Evolutionary conservation across 2,113 vertebrate species (phyloP).

Genomic region (Haemorhous mexicanus): DNA sequence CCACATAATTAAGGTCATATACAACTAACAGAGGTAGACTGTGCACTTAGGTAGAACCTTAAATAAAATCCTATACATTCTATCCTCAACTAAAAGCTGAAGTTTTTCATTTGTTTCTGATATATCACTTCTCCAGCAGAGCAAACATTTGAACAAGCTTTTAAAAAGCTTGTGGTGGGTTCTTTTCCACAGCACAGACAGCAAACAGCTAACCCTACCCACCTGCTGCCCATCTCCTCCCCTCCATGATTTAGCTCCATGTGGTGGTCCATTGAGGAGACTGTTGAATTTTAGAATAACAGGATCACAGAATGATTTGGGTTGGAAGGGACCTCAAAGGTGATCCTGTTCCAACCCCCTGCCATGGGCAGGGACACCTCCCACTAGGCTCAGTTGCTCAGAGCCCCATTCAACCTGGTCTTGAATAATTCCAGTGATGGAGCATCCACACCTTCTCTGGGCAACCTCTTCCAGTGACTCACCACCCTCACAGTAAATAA

Average conservation of each 20-base stretch:
- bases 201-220: background rate
- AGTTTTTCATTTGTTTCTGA: background rate
- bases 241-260: rapidly evolving
- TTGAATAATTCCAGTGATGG: background rate
- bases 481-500: background rate
- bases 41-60: background rate
- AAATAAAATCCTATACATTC: background rate
- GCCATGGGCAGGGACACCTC: background rate
- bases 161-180: background rate
- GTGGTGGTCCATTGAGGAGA: background rate
- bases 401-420: background rate
- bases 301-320: background rate
- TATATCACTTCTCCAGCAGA: background rate
- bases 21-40: background rate
- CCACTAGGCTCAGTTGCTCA: background rate
- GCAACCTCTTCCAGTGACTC: background rate
- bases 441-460: background rate
- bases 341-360: background rate
- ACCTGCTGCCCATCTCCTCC: background rate
- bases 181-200: background rate
- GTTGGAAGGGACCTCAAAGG: background rate
- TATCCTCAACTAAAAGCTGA: background rate
- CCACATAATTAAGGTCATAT: background rate
- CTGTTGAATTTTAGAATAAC: background rate
- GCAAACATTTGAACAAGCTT: background rate